A percentile compares a stretch with the other conserved stretches of the same genome.
Conservation (phyloP, 2,888 invertebrate species). For the Lepidonotus clava region DNA sequence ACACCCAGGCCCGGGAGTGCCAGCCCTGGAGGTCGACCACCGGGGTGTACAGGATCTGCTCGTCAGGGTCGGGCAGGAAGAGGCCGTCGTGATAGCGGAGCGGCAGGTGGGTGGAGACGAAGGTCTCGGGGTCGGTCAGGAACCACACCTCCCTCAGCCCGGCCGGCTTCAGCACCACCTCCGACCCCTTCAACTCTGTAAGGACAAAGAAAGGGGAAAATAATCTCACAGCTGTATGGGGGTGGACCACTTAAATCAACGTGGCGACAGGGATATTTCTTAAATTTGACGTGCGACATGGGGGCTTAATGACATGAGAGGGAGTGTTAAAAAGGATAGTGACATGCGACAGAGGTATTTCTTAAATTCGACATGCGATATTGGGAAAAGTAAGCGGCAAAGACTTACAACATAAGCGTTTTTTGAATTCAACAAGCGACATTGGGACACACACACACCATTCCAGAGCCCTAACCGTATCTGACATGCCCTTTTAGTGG, state of each 20-base stretch:
- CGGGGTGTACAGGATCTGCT: not conserved
- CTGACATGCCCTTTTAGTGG: no score
- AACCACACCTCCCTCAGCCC: slow-evolving; percentile 30
- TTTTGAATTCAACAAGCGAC: no score
- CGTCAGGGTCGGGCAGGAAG: not conserved
- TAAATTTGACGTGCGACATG: no score
- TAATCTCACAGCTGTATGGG: not conserved
- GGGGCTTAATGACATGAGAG: no score
- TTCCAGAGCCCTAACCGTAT: no score
- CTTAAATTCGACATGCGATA: no score
- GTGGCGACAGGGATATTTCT: not conserved
- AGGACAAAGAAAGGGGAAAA: not conserved
- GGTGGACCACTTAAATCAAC: no score
- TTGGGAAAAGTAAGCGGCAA: no score
- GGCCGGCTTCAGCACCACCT: not conserved
- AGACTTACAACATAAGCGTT: no score
- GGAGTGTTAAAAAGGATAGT: no score
- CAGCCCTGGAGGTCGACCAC: slow-evolving; percentile 2
- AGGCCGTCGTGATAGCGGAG: not conserved
- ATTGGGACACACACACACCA: no score
- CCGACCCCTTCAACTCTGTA: not conserved
- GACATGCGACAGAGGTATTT: no score
- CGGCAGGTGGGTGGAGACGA: slow-evolving; percentile 8
- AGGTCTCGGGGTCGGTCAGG: slow-evolving; percentile 31
- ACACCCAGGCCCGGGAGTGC: not conserved